phyloP scores from a whole-genome alignment of 2,113 vertebrate genomes.

The Carettochelys insculpta region DNA sequence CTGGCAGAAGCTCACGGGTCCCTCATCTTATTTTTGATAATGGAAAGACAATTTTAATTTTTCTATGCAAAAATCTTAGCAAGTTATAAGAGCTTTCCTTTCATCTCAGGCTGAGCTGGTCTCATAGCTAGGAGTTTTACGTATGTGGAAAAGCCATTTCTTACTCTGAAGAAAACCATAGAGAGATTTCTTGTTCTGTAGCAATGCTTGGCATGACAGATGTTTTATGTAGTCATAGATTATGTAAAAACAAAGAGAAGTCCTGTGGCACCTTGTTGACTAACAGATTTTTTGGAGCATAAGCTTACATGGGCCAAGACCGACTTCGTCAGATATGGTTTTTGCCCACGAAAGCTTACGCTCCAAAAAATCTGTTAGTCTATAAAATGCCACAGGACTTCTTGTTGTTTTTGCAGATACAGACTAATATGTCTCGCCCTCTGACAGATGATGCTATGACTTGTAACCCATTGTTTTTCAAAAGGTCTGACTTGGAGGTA shows the following conservation, averaged over 20 bases:
- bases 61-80: not conserved
- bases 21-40: not conserved
- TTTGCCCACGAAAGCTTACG: too few species aligned
- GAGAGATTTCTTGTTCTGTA: not conserved
- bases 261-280: too few species aligned
- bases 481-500: not conserved
- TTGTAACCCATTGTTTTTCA: not conserved
- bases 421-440: too few species aligned
- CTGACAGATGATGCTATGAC: too few species aligned
- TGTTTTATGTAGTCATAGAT: not conserved
- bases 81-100: not conserved
- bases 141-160: not conserved
- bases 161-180: not conserved
- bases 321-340: too few species aligned
- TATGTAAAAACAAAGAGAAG: too few species aligned
- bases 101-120: not conserved
- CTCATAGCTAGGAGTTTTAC: not conserved
- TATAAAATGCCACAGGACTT: too few species aligned
- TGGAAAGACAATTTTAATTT: not conserved
- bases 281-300: too few species aligned
- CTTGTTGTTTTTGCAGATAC: too few species aligned
- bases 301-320: too few species aligned
- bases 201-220: not conserved
- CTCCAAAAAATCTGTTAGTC: too few species aligned
- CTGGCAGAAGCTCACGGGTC: not conserved